Conservation (phyloP, 2,113 vertebrate species). For the Nibea coibor region DNA sequence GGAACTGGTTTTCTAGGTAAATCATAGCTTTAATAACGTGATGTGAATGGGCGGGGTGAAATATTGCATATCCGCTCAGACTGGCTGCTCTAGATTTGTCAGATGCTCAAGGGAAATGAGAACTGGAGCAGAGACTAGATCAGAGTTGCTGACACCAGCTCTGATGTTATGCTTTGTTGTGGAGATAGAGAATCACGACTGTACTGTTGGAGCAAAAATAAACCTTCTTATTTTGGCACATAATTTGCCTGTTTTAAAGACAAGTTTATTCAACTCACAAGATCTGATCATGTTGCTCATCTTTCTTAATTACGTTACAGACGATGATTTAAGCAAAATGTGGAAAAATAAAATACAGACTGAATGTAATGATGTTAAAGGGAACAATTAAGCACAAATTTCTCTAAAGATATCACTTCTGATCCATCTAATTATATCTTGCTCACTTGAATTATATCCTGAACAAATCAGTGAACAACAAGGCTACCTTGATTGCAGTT, state of each 20-base stretch:
- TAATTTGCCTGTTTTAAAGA: not conserved
- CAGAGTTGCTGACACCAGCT: slow-evolving; percentile 61
- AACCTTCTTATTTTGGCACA: slow-evolving; percentile 2
- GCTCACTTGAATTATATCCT: not conserved
- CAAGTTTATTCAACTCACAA: not conserved
- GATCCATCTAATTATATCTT: not conserved
- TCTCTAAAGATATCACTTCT: not conserved
- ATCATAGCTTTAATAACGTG: slow-evolving; percentile 36
- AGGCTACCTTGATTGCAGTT: not conserved
- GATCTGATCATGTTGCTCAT: slow-evolving; percentile 4
- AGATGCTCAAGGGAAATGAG: slow-evolving; percentile 52
- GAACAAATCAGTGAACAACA: not conserved
- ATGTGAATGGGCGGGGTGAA: slow-evolving; percentile 8
- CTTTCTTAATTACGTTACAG: not conserved
- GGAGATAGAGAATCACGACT: not conserved
- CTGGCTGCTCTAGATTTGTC: slow-evolving; percentile 40
- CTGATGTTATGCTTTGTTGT: slow-evolving; percentile 24
- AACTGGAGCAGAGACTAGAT: slow-evolving; percentile 47
- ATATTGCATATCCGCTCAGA: slow-evolving; percentile 32
- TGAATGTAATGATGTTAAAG: not conserved
- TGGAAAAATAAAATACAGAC: not conserved
- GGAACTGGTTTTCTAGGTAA: slow-evolving; percentile 33
- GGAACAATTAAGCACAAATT: not conserved
- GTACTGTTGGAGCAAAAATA: slow-evolving; percentile 33
- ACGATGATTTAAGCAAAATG: not conserved